Evolutionary conservation across 2,797 vertebrate genomes (phyloP), one percentile per base, ranked within the genome.

Genomic region (Protonibea diacanthus): DNA sequence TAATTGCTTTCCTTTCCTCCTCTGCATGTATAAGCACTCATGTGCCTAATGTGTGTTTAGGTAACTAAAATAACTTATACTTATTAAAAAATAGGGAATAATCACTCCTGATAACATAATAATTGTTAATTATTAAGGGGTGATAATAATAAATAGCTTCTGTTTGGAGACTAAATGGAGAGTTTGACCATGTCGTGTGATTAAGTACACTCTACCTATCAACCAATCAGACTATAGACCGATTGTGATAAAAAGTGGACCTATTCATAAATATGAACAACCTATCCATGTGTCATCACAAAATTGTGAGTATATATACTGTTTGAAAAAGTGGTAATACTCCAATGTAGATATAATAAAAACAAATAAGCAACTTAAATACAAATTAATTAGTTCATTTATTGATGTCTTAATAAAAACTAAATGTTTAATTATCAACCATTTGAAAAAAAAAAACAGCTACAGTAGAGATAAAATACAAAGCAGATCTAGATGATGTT

Each of bases 401-500:
- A 33, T 33, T 33, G 29, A 6, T 33, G 29, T 6, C 29, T 33
- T 33, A 56, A 44, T 55, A n/a, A 23, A 51, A 68, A 63, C 18
- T 27, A 40, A 70, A 45, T 40, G 4, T 4, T 53, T 65, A 13
- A 52, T 23, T 23, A n/a, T 33, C 27, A 49, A 47, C 10, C 8
- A 18, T 55, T 40, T 4, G 0, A 25, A 27, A 27, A 12, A 44
- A 57, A 13, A n/a, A n/a, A n/a, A n/a, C 29, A 69, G 51, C 15
- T 20, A 33, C 6, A 33, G 6, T 33, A 1, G 21, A 29, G 23
- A 42, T 4, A 67, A 60, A 58, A 44, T 40, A 63, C 11, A 18
- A 56, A 58, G 7, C 1, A 63, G 49, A 53, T 58, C 12, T 15
- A 56, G 23, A 48, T 58, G 29, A 80, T 66, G 65, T 89, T 78